Evolutionary conservation across 2,888 invertebrate species (phyloP).

Genomic region (Keiferia lycopersicella): DNA sequence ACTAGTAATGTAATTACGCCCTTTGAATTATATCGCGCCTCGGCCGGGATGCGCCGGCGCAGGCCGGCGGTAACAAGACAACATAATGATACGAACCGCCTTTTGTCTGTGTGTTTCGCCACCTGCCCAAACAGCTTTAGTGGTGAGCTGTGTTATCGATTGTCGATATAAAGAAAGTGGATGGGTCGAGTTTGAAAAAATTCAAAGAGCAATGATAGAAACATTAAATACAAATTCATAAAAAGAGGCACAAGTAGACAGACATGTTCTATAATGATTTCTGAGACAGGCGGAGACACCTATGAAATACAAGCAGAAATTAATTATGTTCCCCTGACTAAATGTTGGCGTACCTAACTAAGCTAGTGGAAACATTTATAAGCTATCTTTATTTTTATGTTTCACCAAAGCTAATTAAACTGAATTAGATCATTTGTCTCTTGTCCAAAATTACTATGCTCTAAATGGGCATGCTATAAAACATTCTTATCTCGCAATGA

Average conservation of each 20-base stretch:
- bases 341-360: no score
- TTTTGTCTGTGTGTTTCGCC: constrained; percentile 78
- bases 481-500: constrained; percentile 30
- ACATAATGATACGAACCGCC: constrained; percentile 75
- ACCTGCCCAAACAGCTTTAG: constrained; percentile 75
- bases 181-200: no score
- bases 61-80: constrained; percentile 77
- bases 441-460: neutral
- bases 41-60: constrained; percentile 66
- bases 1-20: constrained; percentile 68
- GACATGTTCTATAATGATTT: no score
- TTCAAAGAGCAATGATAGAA: no score
- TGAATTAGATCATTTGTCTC: constrained; percentile 22
- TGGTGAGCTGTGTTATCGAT: constrained; percentile 47
- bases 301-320: no score
- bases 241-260: no score
- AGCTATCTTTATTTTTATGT: neutral
- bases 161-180: no score
- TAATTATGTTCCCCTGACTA: no score
- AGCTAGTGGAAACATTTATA: no score
- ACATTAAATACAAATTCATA: no score
- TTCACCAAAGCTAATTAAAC: neutral
- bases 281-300: no score
- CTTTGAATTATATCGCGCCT: constrained; percentile 67
- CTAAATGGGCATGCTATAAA: constrained; percentile 28